phyloP scores from a whole-genome alignment of 2,888 invertebrate genomes.

The Lasioglossum pauxillum region DNA sequence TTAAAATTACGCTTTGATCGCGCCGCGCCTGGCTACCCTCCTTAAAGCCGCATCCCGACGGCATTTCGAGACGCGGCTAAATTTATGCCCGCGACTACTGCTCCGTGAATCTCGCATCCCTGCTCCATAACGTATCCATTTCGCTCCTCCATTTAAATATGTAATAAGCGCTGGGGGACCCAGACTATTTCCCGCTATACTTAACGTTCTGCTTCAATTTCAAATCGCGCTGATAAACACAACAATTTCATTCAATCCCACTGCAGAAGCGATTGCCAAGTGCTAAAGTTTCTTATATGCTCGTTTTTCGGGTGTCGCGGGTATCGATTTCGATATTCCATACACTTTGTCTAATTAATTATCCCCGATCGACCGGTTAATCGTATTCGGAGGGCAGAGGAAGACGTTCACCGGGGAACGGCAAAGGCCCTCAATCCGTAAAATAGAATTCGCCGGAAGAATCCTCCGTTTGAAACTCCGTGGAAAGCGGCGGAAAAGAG shows the following conservation, averaged over 20 bases:
- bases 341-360: conserved; percentile 35
- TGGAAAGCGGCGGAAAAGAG: conserved; percentile 54
- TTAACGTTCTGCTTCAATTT: not conserved
- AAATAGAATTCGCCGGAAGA: conserved; percentile 56
- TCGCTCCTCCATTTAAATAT: conserved; percentile 9
- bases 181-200: not conserved
- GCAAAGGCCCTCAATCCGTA: conserved; percentile 41
- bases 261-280: too few relatives aligned
- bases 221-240: not conserved
- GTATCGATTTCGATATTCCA: not conserved
- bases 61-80: conserved; percentile 46
- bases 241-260: not conserved
- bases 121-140: not conserved
- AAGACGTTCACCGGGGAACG: conserved; percentile 30
- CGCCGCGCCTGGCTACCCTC: conserved; percentile 74
- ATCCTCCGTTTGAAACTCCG: conserved; percentile 53
- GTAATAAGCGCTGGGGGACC: conserved; percentile 1
- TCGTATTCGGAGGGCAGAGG: conserved; percentile 32
- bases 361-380: conserved; percentile 28
- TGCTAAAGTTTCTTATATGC: too few relatives aligned
- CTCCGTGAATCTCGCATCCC: not conserved
- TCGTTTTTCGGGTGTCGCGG: not conserved
- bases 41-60: conserved; percentile 56
- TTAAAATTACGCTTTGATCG: conserved; percentile 84
- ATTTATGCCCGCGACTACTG: conserved; percentile 40